Base-by-base conservation (phyloP, 2,797 vertebrate genomes). In the Syngnathus acus region DNA sequence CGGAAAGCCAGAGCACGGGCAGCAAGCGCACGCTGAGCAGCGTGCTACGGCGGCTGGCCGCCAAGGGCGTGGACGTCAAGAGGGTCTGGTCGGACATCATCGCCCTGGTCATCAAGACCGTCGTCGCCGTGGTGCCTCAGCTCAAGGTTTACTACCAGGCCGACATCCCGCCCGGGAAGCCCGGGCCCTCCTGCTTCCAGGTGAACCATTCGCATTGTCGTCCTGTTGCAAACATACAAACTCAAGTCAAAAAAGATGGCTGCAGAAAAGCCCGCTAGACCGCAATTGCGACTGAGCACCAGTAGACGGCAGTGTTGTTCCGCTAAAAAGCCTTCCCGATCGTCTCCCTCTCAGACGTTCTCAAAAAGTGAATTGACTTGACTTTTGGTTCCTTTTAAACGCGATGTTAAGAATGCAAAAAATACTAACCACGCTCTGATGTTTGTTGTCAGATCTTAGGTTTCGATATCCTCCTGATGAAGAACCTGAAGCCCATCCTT, bases 11-110 rank as follows among this genome's bases (percentile, higher is more conserved):
- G 23, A 96, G 82, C 91, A 97, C 96, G 0, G 97, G 97, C 80
- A 99, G 97, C 90, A 99, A 99, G 75, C 92, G 96, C 70, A 96
- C 94, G 0, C 95, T 99, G 14, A 96, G 95, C 76, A 98, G 97
- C 70, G 90, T 99, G 63, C 92, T 99, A 0, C 92, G 87, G 78
- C 90, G 93, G 71, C 81, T 99, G 69, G 94, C 94, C 50, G 91
- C 93, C 72, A 94, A 90, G 83, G 96, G 96, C 0, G 90, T 94
- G 5, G 94, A 99, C 85, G 90, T 96, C 86, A 97, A 94, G 89
- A 95, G 93, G 73, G 89, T 99, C 74, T 98, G 96, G 95, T 98
- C 95, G 0, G 96, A 98, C 78, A 95, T 99, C 57, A 95, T 98
- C 75, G 93, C 96, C 0, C 84, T 99, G 62, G 97, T 99, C 70